These are phyloP conservation scores for Cheilosia impressa DNA, from an alignment of 2,888 invertebrate species.

Conservation along the genomic window DNA sequence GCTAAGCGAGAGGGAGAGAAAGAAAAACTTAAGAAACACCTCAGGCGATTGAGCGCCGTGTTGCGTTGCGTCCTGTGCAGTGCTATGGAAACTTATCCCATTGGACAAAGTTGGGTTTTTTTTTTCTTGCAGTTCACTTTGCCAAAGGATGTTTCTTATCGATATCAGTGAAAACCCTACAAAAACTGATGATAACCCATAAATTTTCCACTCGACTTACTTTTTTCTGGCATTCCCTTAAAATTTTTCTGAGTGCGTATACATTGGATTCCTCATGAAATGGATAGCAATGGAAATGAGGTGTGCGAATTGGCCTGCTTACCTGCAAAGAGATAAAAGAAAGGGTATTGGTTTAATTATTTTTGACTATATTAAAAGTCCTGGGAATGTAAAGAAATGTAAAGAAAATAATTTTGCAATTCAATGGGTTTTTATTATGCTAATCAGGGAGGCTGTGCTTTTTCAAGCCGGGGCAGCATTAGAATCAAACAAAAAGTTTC, in stretches of 20 bases:
- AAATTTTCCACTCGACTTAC: conserved; percentile 60
- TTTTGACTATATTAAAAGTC: neutral
- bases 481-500: too few relatives aligned
- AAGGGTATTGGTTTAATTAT: conserved; percentile 20
- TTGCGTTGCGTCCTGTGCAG: conserved; percentile 30
- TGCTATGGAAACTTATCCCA: conserved; percentile 39
- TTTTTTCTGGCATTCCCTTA: conserved; percentile 18
- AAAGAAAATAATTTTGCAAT: too few relatives aligned
- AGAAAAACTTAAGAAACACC: neutral
- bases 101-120: conserved; percentile 12
- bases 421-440: too few relatives aligned
- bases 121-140: neutral
- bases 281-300: neutral
- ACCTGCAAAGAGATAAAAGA: conserved; percentile 43
- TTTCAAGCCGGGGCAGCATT: too few relatives aligned
- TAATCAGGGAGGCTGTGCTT: too few relatives aligned
- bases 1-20: neutral
- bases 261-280: neutral
- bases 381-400: too few relatives aligned
- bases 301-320: conserved; percentile 33
- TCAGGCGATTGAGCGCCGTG: conserved; percentile 19
- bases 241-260: conserved; percentile 24
- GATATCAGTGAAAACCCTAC: conserved; percentile 17
- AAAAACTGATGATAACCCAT: conserved; percentile 47
- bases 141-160: conserved; percentile 42